Conservation (phyloP, 2,888 invertebrate genomes). For the Caenorhabditis sulstoni region DNA sequence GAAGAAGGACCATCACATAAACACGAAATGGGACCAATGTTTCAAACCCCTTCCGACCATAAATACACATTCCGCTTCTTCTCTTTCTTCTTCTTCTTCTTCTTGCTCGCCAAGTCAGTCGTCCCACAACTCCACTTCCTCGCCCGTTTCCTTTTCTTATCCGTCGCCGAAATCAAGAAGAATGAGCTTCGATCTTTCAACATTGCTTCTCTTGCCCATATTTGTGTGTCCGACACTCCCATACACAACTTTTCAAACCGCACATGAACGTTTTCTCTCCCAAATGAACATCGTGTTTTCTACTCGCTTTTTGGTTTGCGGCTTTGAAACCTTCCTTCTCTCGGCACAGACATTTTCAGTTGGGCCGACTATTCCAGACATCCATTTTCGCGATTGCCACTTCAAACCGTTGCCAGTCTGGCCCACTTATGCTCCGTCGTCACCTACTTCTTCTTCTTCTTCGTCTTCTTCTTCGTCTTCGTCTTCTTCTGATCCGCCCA, state of each 20-base stretch:
- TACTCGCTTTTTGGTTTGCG: constrained; percentile 10
- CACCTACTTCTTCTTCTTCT: too few species aligned
- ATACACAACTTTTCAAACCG: constrained; percentile 43
- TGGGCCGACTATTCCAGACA: too few species aligned
- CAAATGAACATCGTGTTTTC: constrained; percentile 33
- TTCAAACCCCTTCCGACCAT: constrained; percentile 40
- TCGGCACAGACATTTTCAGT: not conserved
- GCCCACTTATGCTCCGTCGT: too few species aligned
- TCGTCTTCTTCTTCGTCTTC: too few species aligned
- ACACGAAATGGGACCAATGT: constrained; percentile 42
- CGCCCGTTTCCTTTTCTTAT: constrained; percentile 42
- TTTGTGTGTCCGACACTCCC: constrained; percentile 4
- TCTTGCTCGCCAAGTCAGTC: not conserved
- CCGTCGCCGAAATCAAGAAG: constrained; percentile 55
- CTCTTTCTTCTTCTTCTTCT: constrained; percentile 22
- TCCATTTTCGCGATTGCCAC: too few species aligned
- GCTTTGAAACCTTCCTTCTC: constrained; percentile 31
- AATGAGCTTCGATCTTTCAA: constrained; percentile 58
- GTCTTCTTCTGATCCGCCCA: constrained; percentile 33
- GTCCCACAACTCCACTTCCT: constrained; percentile 35
- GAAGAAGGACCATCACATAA: constrained; percentile 31
- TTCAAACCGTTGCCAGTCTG: too few species aligned
- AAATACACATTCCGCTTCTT: constrained; percentile 43
- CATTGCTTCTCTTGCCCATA: constrained; percentile 25
- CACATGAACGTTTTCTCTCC: constrained; percentile 38